Evolutionary conservation across 2,113 vertebrate genomes (phyloP).

Genomic region (Antigone vipio): DNA sequence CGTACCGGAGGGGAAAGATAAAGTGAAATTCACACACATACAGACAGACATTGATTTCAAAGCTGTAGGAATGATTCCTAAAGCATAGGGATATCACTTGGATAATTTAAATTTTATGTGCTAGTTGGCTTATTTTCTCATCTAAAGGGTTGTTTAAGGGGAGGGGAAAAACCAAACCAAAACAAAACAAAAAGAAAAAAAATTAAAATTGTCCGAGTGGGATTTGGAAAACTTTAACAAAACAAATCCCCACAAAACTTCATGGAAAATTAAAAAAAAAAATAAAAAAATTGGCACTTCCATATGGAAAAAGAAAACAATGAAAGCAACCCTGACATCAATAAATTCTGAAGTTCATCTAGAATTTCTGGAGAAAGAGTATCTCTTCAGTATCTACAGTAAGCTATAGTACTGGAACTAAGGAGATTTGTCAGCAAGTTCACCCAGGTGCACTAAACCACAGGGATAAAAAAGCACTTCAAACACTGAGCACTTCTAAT

Average conservation of each 20-base stretch:
- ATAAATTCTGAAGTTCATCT: background rate
- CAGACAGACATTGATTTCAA: background rate
- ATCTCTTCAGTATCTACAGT: background rate
- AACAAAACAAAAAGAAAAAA: background rate
- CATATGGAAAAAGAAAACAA: background rate
- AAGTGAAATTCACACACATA: background rate
- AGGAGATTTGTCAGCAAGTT: background rate
- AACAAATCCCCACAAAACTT: background rate
- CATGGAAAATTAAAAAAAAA: background rate
- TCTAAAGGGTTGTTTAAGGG: background rate
- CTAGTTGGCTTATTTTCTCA: background rate
- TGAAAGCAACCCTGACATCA: background rate
- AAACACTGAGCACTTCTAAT: background rate
- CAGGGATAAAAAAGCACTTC: background rate
- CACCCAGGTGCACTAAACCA: background rate
- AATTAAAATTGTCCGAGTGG: background rate
- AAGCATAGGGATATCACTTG: background rate
- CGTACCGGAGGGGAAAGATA: background rate
- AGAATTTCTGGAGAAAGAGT: background rate
- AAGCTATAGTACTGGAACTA: background rate
- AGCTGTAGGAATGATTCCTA: background rate
- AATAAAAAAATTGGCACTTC: background rate
- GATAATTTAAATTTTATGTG: background rate
- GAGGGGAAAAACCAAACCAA: background rate
- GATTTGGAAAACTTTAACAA: background rate